Evolutionary conservation across 2,113 vertebrate genomes (phyloP), one percentile per base, ranked within the genome.

Genomic region (Albula goreensis): DNA sequence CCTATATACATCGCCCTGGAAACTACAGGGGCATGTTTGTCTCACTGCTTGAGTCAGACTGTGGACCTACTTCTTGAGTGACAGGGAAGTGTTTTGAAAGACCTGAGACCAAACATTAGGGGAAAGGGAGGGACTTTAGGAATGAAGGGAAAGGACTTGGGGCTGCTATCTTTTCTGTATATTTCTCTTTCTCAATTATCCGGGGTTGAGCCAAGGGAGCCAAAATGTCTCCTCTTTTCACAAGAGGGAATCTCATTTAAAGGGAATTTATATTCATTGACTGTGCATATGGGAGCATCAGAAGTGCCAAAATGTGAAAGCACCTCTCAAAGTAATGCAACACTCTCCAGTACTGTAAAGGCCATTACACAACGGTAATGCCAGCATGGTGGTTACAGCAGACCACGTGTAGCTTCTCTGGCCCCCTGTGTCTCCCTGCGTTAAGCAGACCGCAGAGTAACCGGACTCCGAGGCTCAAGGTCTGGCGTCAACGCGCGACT

Each of bases 361-460:
- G 31, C 31, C 31, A 41, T 41, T 41, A 41, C 17, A 83, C 77
- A 50, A 50, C 78, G 83, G 49, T 57, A 80, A 86, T 50, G 50
- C 57, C 78, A 85, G 83, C 81, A 82, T 83, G 48, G 66, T 5
- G 70, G 5, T n/a, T 19, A 53, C 51, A 56, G 52, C 48, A 74
- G 82, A 49, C 48, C 10, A 57, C 53, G 8, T 84, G 63, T 56
- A 48, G 66, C 22, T 84, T 70, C 10, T 78, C 78, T 80, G 77
- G 22, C 2, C 49, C 31, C 25, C 56, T 49, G 80, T 50, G 22
- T 50, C 17, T 17, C 50, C 17, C 10, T 0, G 3, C 19, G 50
- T 5, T 81, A 17, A 41, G 41, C 19, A 52, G 50, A n/a, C 19
- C 2, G 78, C 19, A 22, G 57, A 15, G 8, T 15, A 15, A 3